These are phyloP conservation scores for Ceratoteleas bidentatus DNA, from an alignment of 1,140 invertebrate genomes.

Conservation along the genomic window DNA sequence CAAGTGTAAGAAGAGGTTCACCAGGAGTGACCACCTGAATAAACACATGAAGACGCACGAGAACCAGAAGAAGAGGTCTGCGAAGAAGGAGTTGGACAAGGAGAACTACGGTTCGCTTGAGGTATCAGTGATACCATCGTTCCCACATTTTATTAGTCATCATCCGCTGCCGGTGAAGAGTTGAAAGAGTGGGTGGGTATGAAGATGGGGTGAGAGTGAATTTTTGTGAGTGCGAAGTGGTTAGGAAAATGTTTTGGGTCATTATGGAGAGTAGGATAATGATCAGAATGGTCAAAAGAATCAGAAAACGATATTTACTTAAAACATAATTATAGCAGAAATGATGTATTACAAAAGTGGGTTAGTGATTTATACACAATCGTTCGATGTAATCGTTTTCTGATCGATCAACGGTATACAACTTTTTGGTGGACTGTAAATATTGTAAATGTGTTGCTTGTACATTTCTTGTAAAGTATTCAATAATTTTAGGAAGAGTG, in stretches of 20 bases:
- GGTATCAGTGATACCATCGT: background rate
- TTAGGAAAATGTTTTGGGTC: no score
- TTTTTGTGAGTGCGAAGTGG: background rate
- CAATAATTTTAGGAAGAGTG: background rate
- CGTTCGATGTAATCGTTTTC: background rate
- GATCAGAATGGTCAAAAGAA: no score
- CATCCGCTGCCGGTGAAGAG: background rate
- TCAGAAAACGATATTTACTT: background rate
- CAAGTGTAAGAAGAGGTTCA: slow-evolving; percentile 89
- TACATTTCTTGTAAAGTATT: background rate
- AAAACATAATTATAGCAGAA: background rate
- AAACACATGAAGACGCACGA: slow-evolving; percentile 92
- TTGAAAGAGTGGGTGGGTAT: background rate
- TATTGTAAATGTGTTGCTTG: slow-evolving; percentile 6
- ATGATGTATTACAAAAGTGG: background rate
- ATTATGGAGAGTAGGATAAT: no score
- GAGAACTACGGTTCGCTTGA: slow-evolving; percentile 63
- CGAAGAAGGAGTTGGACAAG: slow-evolving; percentile 77
- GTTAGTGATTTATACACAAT: no score
- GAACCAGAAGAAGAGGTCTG: slow-evolving; percentile 81
- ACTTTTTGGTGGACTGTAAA: background rate
- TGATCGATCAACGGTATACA: background rate
- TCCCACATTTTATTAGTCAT: background rate
- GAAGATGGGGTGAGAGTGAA: background rate
- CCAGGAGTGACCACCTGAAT: slow-evolving; percentile 91